These are phyloP conservation scores for Cryptoleucopteryx plumbea DNA, from an alignment of 2,113 vertebrate species.

Conservation along the genomic window DNA sequence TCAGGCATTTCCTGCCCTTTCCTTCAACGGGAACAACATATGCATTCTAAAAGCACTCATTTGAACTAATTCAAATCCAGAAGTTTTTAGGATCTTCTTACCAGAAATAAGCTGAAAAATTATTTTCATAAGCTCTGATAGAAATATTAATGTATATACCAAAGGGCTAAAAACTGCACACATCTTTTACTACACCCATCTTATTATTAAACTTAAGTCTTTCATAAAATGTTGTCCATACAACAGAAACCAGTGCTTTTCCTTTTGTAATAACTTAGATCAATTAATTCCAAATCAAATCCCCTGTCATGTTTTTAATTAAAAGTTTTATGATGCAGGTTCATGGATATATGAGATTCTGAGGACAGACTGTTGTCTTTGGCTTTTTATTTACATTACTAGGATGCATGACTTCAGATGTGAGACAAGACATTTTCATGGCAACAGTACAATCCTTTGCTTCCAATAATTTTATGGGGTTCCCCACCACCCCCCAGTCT, in stretches of 20 bases:
- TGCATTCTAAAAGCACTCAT: not conserved
- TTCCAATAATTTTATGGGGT: not conserved
- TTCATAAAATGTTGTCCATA: not conserved
- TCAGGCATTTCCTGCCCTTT: constrained; percentile 11
- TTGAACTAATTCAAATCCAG: not conserved
- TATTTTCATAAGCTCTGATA: not conserved
- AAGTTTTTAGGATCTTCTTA: not conserved
- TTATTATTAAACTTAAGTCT: not conserved
- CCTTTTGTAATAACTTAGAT: not conserved
- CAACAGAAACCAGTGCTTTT: not conserved
- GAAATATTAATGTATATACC: not conserved
- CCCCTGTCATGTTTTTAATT: not conserved
- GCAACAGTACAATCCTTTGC: not conserved
- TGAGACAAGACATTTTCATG: not conserved
- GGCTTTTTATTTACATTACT: not conserved
- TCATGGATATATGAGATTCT: not conserved
- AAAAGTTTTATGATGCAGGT: not conserved
- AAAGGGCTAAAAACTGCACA: not conserved
- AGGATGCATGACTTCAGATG: not conserved
- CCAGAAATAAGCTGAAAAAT: not conserved
- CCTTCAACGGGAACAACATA: not conserved
- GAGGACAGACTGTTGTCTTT: not conserved
- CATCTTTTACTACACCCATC: not conserved
- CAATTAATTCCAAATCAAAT: not conserved
- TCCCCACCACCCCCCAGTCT: not conserved